Evolutionary conservation across 1,140 invertebrate genomes (phyloP), one percentile per base, ranked within the genome.

Genomic region (Teleopsis dalmanni): DNA sequence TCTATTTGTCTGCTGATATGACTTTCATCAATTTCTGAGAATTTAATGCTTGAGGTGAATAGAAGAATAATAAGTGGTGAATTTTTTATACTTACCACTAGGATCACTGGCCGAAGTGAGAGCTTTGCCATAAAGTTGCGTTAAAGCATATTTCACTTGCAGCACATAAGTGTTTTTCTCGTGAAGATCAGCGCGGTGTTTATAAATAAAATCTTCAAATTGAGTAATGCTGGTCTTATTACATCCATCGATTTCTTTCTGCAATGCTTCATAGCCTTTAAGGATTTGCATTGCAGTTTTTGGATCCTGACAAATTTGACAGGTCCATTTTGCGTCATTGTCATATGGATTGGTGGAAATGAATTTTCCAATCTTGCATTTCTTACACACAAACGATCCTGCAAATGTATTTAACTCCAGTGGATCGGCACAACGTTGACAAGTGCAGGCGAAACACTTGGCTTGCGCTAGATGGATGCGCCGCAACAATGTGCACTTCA

Each of bases 361-460:
- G 44, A 81, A 56, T 58, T 68, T 61, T 53, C 78, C 73, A 45
- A 70, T 67, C 51, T 76, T 76, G 55, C 82, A 82, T 26, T 75
- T 68, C 7, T 71, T 73, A 53, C 82, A 84, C 25, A 76, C 74
- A 23, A 83, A 76, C 3, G 78, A 75, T n/a, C 80, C 79, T 1
- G 80, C 65, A 73, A 77, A 77, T 18, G 78, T 81, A 7, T 73
- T 75, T 40, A 82, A 59, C 59, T 84, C 82, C 4, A 79, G 81
- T 23, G 78, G 76, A 70, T 84, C 81, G 23, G 48, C 59, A 52
- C 82, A 84, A 44, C 82, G 68, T n/a, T 65, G 53, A 42, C 82
- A 84, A 13, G 65, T 60, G 57, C 82, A 84, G 40, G 76, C 72
- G 52, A 84, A 84, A 56, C 78, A 83, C 67, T 84, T 84, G n/a